Base-by-base conservation (phyloP, 2,888 invertebrate species). In the Dryobotodes eremita region DNA sequence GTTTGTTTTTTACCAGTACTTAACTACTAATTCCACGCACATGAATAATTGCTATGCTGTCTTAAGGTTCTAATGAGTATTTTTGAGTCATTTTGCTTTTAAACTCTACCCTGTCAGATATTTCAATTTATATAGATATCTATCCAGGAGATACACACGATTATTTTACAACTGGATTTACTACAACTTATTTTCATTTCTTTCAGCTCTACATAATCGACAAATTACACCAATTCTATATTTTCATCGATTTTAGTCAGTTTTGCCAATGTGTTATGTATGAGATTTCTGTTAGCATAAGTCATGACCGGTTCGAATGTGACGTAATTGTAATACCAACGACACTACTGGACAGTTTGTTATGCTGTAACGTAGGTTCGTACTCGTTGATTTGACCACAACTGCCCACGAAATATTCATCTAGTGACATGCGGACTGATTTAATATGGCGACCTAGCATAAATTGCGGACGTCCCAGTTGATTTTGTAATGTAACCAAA, bases 331-430 rank as follows among this genome's bases (percentile, higher is more conserved):
- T 71, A 50, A 31, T 84, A 71, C 50, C 55, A 71, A 26, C 7
- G 15, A 50, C 46, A 53, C 2, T 36, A 57, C 48, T 81, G 82
- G 61, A 23, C 69, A 70, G 64, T 75, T 70, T 65, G 57, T 42
- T 66, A 46, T 66, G 23, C 36, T 31, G 48, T 50, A 42, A 59
- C 20, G n/a, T 36, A 23, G 36, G 55, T 50, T 53, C 2, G 26
- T 48, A 50, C 57, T 70, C 65, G 53, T 36, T 73, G 83, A 74
- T 71, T 73, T 82, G 70, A 86, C 53, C 66, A 46, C 55, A 11
- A 55, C 26, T 62, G 26, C 59, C 55, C 82, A 72, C 82, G 66
- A 76, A 83, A 76, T 81, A 82, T 72, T 85, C 61, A 83, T 65
- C 55, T 36, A n/a, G 31, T 76, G 82, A 72, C 69, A 81, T 70